phyloP scores from a whole-genome alignment of 1,140 invertebrate species.

The Streblospio benedicti region DNA sequence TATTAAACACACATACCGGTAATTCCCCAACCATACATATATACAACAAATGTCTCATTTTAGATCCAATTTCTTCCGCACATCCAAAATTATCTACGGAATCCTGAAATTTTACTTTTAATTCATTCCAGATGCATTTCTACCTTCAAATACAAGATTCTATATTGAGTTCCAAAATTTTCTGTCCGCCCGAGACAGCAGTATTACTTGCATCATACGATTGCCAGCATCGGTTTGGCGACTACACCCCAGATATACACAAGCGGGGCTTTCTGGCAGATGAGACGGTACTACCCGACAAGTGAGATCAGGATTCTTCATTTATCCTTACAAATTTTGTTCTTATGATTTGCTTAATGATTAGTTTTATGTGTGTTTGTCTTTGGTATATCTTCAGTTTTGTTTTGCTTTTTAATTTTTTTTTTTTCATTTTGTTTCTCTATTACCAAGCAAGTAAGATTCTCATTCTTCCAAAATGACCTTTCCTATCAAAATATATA shows the following conservation, averaged over 20 bases:
- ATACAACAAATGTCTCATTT: no score
- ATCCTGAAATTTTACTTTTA: no score
- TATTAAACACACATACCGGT: no score
- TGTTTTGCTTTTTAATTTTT: background rate
- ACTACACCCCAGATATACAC: conserved; percentile 78
- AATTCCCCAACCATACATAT: no score
- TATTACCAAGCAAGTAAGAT: no score
- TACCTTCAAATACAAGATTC: conserved; percentile 97
- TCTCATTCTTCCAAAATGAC: no score
- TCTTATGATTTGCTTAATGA: background rate
- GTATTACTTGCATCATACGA: conserved; percentile 95
- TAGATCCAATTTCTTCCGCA: no score
- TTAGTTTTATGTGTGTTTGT: background rate
- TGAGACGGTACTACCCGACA: conserved; percentile 85
- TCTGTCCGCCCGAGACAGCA: conserved; percentile 94
- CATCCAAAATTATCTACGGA: no score
- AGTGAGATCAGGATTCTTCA: conserved; percentile 46
- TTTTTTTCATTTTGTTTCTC: conserved; percentile 26
- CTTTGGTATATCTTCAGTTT: background rate
- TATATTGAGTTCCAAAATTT: conserved; percentile 93
- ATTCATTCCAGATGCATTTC: no score
- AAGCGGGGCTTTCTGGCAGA: conserved; percentile 83
- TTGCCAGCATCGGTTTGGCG: conserved; percentile 93
- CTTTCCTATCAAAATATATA: no score
- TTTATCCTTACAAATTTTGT: background rate